phyloP scores from a whole-genome alignment of 1,140 invertebrate genomes.

The Catajapyx aquilonaris region DNA sequence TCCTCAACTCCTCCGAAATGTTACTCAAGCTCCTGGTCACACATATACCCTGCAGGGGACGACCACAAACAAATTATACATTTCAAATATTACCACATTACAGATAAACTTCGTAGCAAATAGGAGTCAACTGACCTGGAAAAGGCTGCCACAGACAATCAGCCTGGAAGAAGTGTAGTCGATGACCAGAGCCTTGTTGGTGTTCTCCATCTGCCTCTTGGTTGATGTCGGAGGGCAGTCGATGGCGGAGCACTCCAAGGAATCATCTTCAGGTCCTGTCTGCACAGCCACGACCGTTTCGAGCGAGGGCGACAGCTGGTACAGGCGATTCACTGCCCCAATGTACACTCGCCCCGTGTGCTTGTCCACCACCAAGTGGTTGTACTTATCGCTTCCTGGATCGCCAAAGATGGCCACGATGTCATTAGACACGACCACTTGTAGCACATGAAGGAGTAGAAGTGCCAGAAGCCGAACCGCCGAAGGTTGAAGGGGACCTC shows the following conservation, averaged over 20 bases:
- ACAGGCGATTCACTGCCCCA: slow-evolving; percentile 81
- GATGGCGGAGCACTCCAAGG: slow-evolving; percentile 65
- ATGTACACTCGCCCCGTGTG: slow-evolving; percentile 81
- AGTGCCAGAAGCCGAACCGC: no score
- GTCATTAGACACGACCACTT: no score
- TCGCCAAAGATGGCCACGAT: slow-evolving; percentile 36
- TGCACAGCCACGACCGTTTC: slow-evolving; percentile 47
- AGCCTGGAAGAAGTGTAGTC: slow-evolving; percentile 72
- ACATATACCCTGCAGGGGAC: slow-evolving; percentile 51
- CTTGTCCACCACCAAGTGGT: slow-evolving; percentile 77
- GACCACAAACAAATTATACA: background rate
- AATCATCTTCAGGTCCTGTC: slow-evolving; percentile 80
- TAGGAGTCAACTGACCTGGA: slow-evolving; percentile 29
- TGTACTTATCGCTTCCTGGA: slow-evolving; percentile 40
- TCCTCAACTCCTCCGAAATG: slow-evolving; percentile 55
- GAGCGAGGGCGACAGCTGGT: slow-evolving; percentile 74
- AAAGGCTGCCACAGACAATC: slow-evolving; percentile 83
- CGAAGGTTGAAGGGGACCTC: no score
- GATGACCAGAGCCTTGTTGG: slow-evolving; percentile 88
- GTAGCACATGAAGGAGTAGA: no score
- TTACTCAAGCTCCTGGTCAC: slow-evolving; percentile 70
- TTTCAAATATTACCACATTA: no score
- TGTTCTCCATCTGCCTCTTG: slow-evolving; percentile 60
- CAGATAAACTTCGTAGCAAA: no score
- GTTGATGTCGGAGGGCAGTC: slow-evolving; percentile 51